Conservation (phyloP, 1,140 invertebrate species). For the Trinorchestia longiramus region DNA sequence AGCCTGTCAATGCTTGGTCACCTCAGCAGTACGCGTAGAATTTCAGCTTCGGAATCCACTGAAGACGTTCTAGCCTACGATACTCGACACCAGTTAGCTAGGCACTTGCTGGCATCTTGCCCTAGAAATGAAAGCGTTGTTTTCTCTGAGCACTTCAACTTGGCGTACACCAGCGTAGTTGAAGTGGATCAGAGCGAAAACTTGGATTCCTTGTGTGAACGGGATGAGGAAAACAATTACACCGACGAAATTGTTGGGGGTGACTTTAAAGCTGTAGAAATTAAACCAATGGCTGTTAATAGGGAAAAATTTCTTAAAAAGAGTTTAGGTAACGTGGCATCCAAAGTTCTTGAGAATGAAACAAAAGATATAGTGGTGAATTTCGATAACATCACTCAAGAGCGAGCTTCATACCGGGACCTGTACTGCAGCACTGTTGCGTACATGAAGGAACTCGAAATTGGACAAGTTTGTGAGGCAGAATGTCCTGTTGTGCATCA, state of each 20-base stretch:
- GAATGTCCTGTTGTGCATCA: neutral
- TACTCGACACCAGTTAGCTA: neutral
- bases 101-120: neutral
- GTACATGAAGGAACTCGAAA: neutral
- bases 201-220: neutral
- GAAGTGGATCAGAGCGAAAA: neutral
- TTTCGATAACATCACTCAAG: slow-evolving; percentile 16
- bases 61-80: neutral
- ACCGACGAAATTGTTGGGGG: neutral
- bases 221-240: neutral
- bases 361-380: neutral
- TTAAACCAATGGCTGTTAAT: slow-evolving; percentile 9
- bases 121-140: neutral
- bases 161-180: slow-evolving; percentile 15
- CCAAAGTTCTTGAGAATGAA: neutral
- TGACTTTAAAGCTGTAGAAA: neutral
- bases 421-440: neutral
- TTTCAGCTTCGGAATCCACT: neutral
- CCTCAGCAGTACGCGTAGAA: neutral
- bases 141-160: neutral
- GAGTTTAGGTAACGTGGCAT: neutral
- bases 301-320: slow-evolving; percentile 23
- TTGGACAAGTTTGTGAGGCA: neutral
- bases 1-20: neutral
- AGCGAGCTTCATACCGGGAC: neutral